These are phyloP conservation scores for Maniola hyperantus DNA, from an alignment of 2,888 invertebrate genomes.

Conservation along the genomic window DNA sequence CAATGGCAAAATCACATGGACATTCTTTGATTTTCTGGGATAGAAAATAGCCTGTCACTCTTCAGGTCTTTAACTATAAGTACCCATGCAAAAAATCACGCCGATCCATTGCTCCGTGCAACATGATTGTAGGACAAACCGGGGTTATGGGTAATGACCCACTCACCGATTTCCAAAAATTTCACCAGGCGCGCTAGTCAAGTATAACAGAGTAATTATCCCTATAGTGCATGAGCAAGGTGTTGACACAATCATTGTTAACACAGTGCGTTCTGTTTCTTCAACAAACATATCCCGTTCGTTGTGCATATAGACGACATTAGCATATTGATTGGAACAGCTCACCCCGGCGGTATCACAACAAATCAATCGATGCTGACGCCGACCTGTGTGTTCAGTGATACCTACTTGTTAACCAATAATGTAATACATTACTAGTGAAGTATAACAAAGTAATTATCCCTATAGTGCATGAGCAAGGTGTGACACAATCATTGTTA, in stretches of 20 bases:
- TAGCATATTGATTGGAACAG: slow-evolving; percentile 40
- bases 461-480: neutral
- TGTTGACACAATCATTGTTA: slow-evolving; percentile 2
- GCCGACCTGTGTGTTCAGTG: slow-evolving; percentile 19
- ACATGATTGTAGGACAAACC: no score
- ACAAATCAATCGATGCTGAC: slow-evolving; percentile 33
- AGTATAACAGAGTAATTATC: neutral
- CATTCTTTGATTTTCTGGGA: no score
- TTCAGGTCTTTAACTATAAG: no score
- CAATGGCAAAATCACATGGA: no score
- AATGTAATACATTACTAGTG: slow-evolving; percentile 1
- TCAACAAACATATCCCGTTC: slow-evolving; percentile 10
- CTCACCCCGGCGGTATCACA: slow-evolving; percentile 30
- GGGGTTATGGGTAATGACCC: no score
- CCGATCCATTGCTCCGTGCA: no score
- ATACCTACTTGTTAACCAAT: slow-evolving; percentile 8
- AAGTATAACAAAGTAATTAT: neutral
- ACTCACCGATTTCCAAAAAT: no score
- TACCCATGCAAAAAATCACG: no score
- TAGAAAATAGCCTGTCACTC: no score
- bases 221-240: neutral
- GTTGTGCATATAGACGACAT: slow-evolving; percentile 27
- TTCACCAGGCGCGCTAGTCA: no score
- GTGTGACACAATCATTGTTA: slow-evolving; percentile 1
- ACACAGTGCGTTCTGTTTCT: neutral